Conservation (phyloP, 2,113 vertebrate genomes). For the Scartelaos histophorus region DNA sequence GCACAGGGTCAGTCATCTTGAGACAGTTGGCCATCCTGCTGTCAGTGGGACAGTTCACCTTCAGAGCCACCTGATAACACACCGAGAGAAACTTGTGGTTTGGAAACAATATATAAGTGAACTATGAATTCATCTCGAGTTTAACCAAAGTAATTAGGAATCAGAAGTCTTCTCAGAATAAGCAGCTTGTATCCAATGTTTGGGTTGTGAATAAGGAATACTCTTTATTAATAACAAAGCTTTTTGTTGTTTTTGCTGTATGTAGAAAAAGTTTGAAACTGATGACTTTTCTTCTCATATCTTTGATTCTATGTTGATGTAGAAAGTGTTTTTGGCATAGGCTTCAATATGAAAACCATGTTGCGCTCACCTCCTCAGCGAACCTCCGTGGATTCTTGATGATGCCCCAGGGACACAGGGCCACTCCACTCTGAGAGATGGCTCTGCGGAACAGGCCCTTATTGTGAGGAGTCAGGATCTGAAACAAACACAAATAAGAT, state of each 20-base stretch:
- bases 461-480: conserved; percentile 87
- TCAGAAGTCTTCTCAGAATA: too few relatives aligned
- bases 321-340: too few relatives aligned
- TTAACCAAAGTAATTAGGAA: too few relatives aligned
- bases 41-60: conserved; percentile 82
- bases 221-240: too few relatives aligned
- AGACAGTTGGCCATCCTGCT: conserved; percentile 81
- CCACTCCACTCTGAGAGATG: conserved; percentile 90
- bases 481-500: background rate
- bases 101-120: background rate
- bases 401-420: conserved; percentile 85
- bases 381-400: conserved; percentile 80
- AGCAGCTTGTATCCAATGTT: too few relatives aligned
- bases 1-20: conserved; percentile 73
- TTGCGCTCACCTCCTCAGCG: conserved; percentile 77
- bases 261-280: too few relatives aligned
- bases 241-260: too few relatives aligned
- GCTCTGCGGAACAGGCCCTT: conserved; percentile 87
- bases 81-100: background rate
- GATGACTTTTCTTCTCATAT: too few relatives aligned
- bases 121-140: too few relatives aligned
- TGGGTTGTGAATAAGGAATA: too few relatives aligned
- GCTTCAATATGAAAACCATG: too few relatives aligned
- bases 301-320: too few relatives aligned
- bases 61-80: conserved; percentile 77